A percentile compares a stretch with the other conserved stretches of the same genome.
phyloP scores from a whole-genome alignment of 2,888 invertebrate species.

The Caenorhabditis auriculariae region DNA sequence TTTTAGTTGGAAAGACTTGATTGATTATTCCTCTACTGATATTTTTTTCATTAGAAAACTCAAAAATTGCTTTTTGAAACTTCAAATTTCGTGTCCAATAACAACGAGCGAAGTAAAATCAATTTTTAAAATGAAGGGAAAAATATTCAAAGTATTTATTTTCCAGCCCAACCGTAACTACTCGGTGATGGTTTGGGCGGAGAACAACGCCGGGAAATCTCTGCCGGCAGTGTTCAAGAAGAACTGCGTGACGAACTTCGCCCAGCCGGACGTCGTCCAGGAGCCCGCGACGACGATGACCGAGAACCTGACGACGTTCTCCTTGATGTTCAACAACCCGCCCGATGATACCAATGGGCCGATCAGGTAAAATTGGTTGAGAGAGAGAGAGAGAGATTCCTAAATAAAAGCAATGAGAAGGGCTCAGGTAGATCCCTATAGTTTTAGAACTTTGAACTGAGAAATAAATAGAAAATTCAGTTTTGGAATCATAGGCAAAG shows the following conservation, averaged over 20 bases:
- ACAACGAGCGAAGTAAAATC: neutral
- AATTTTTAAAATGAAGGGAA: neutral
- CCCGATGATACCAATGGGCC: constrained; percentile 62
- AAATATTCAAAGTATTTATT: neutral
- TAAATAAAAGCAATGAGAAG: no score
- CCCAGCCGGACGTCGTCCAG: constrained; percentile 51
- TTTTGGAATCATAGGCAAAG: no score
- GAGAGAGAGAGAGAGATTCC: no score
- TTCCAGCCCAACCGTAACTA: constrained; percentile 62
- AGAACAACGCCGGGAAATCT: constrained; percentile 55
- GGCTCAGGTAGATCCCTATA: no score
- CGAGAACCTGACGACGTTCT: constrained; percentile 53
- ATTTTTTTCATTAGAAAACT: no score
- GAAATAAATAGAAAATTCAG: no score
- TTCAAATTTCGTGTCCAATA: no score
- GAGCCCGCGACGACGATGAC: constrained; percentile 37
- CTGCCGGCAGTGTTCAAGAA: constrained; percentile 39
- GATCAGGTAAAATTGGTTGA: constrained; percentile 38
- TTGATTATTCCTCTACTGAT: no score
- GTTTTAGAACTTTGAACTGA: no score
- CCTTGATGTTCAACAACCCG: constrained; percentile 37
- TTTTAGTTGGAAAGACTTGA: no score
- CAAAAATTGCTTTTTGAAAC: no score
- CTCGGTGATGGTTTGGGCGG: constrained; percentile 60
- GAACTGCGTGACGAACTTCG: constrained; percentile 57